Conservation (phyloP, 2,113 vertebrate genomes). For the Notothenia rossii region DNA sequence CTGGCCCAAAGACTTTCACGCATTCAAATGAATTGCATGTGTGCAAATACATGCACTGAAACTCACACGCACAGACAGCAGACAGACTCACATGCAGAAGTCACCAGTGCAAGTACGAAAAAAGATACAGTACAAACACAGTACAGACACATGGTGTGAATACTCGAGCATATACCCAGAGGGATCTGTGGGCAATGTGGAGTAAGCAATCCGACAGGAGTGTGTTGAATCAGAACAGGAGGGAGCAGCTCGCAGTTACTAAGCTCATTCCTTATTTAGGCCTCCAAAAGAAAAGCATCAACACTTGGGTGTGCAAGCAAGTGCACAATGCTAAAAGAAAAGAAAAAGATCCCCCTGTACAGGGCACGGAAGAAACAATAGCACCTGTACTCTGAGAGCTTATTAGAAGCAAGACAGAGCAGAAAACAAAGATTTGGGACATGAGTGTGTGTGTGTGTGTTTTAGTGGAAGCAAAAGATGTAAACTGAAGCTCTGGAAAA, state of each 20-base stretch:
- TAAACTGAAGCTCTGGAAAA: constrained; percentile 39
- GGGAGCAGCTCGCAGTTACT: constrained; percentile 60
- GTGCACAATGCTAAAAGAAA: constrained; percentile 26
- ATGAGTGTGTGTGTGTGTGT: constrained; percentile 23
- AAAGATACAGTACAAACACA: constrained; percentile 54
- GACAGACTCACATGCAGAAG: constrained; percentile 6
- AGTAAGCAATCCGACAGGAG: constrained; percentile 67
- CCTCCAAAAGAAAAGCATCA: constrained; percentile 51
- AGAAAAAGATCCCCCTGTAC: constrained; percentile 15
- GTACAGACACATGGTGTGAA: constrained; percentile 57
- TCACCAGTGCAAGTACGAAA: constrained; percentile 17
- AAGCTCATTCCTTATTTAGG: constrained; percentile 81
- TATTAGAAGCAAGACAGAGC: constrained; percentile 54
- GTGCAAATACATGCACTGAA: constrained; percentile 4
- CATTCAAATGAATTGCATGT: constrained; percentile 35
- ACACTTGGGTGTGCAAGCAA: constrained; percentile 36
- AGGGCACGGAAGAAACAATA: constrained; percentile 36
- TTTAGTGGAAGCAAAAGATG: constrained; percentile 35
- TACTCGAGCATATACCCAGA: constrained; percentile 48
- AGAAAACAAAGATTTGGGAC: constrained; percentile 29
- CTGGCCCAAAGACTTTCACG: constrained; percentile 15
- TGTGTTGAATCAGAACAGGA: constrained; percentile 63
- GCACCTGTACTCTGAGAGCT: constrained; percentile 65
- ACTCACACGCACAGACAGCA: background rate
- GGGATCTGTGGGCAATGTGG: constrained; percentile 70